A percentile compares a stretch with the other conserved stretches of the same genome.
Conservation (phyloP, 2,797 vertebrate genomes). For the Enteromius argenteus region DNA sequence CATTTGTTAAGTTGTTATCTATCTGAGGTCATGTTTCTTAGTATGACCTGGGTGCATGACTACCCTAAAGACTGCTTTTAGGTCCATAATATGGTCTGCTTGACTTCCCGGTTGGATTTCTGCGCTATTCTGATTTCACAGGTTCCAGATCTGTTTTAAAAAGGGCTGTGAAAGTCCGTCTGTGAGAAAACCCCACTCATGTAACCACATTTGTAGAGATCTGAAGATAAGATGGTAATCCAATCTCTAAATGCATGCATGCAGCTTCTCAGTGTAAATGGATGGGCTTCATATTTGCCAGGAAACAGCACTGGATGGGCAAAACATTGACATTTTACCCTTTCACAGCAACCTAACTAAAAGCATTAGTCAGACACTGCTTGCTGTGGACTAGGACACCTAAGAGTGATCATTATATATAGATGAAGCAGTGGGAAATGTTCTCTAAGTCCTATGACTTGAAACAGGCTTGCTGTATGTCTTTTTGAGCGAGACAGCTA, state of each 20-base stretch:
- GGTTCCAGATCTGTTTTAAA: conserved; percentile 33
- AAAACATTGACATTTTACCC: conserved; percentile 30
- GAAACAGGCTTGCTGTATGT: conserved; percentile 31
- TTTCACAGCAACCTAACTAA: conserved; percentile 28
- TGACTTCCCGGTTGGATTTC: conserved; percentile 16
- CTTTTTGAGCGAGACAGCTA: neutral
- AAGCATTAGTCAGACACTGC: conserved; percentile 31
- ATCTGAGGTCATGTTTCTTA: neutral
- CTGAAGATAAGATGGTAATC: conserved; percentile 56
- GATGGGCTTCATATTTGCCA: conserved; percentile 32
- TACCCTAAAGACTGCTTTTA: neutral
- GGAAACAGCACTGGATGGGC: conserved; percentile 38
- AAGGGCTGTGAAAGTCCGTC: conserved; percentile 20
- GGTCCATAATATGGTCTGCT: conserved; percentile 13
- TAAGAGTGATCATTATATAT: conserved; percentile 42
- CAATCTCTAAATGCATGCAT: conserved; percentile 60
- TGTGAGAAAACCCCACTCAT: conserved; percentile 46
- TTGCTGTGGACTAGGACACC: conserved; percentile 31
- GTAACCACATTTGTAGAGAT: conserved; percentile 65
- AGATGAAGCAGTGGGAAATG: conserved; percentile 42
- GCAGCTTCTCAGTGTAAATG: conserved; percentile 48
- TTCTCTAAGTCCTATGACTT: conserved; percentile 30
- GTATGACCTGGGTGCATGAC: too few species aligned
- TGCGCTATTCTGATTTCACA: neutral
- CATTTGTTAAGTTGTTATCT: neutral